Base-by-base conservation (phyloP, 2,888 invertebrate genomes). In the Doris montereyensis region DNA sequence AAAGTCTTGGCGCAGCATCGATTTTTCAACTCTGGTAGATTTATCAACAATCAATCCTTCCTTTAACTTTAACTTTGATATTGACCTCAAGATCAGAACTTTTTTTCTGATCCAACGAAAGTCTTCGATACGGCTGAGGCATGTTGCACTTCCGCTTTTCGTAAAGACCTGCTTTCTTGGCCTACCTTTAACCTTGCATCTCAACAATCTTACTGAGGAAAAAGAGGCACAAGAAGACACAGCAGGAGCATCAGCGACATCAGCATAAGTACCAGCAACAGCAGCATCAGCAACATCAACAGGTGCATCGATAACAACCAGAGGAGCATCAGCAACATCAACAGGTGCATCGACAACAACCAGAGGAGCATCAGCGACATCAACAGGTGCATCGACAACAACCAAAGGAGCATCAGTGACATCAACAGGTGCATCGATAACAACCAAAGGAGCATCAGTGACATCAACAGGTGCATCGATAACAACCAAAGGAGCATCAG, bases 121-220 rank as follows among this genome's bases (percentile, higher is more conserved):
- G n/a, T 4, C 5, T 60, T 3, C 3, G 21, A 60, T 60, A 60
- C 5, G 8, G 24, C 60, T 60, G 60, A 10, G 60, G 60, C 5
- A 60, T 24, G 5, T n/a, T 60, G n/a, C 5, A 4, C n/a, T 60
- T 60, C 3, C 60, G 60, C n/a, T 60, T 60, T n/a, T 24, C 21
- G 60, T 68, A 68, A 68, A 68, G 28, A 68, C 2, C 68, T 68
- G 68, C 68, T 30, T 68, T 28, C 30, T 68, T 28, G 68, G 68
- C 60, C 68, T 68, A 30, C 68, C 68, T 30, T 68, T 68, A 2
- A 68, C 68, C 28, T 68, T 24, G 30, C 68, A 68, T 24, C 68
- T 68, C n/a, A 8, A n/a, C 68, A 68, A 30, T 28, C 30, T 68
- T 3, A 68, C 68, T 28, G 3, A 28, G 3, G 68, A 24, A 68